Percentiles rank a stretch among this genome's conserved stretches.
Conservation (phyloP, 2,113 vertebrate species). For the Bubo blakistoni region DNA sequence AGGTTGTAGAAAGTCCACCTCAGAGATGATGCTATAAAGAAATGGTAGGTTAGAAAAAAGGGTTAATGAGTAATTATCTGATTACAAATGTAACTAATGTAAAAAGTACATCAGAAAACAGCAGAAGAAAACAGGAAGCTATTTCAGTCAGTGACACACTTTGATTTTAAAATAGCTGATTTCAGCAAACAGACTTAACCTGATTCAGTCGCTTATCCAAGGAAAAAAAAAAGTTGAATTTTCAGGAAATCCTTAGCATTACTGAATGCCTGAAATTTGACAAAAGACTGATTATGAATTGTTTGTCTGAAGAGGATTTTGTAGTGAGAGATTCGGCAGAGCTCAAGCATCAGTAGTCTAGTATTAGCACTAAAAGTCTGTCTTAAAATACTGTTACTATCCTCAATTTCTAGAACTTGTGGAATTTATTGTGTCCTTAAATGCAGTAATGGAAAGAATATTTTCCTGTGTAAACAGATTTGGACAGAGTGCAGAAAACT, state of each 20-base stretch:
- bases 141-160: background rate
- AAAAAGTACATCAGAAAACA: background rate
- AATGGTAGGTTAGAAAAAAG: background rate
- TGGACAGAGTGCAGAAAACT: background rate
- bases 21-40: background rate
- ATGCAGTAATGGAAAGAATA: background rate
- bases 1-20: background rate
- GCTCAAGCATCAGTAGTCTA: background rate
- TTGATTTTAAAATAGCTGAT: background rate
- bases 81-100: background rate
- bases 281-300: background rate
- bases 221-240: background rate
- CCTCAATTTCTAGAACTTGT: background rate
- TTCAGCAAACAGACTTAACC: background rate
- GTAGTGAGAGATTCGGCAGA: background rate
- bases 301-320: background rate
- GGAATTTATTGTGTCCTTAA: background rate
- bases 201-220: background rate
- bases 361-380: background rate
- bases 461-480: background rate
- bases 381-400: background rate
- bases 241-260: background rate
- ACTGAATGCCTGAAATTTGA: background rate
- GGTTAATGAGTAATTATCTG: background rate
- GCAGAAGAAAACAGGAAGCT: background rate